Evolutionary conservation across 1,140 invertebrate genomes (phyloP), one percentile per base, ranked within the genome.

Genomic region (Drosophila nebulosa): DNA sequence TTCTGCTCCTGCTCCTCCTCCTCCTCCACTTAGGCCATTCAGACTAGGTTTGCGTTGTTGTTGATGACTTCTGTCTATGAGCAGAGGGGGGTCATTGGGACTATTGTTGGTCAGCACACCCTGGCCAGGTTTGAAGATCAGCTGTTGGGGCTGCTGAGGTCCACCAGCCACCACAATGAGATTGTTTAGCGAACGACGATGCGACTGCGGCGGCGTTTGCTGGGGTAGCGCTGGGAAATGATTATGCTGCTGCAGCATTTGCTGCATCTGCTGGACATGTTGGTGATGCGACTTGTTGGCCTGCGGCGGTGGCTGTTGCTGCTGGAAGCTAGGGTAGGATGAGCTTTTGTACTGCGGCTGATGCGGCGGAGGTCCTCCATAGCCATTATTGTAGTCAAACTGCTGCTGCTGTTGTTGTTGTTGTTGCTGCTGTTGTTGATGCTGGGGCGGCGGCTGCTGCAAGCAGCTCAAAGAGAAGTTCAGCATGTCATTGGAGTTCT

Each of bases 151-250:
- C 57, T 91, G 91, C 56, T 91, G 91, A 7, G 84, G 85, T 35
- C 79, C 86, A 32, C 74, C 90, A 27, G 84, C 73, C 7, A 91
- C 86, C 30, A 91, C 76, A 57, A 92, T 91, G 5, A 92, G 72
- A 77, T 90, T 91, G 51, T 90, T 91, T 1, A 91, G 68, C 27
- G 90, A 91, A 9, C 91, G 88, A 14, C 90, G 74, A 69, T 91
- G 84, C 74, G 92, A 74, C 50, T 90, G 79, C 30, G 81, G 76
- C 55, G 89, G 74, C 58, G 78, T 81, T 62, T 90, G 78, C 67
- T 91, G 91, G 56, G 83, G 92, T 55, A 90, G 58, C 12, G 93
- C 92, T 63, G 94, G 93, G 72, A 91, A 92, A 18, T 90, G 89
- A 10, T 79, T 92, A 90, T 90, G 85, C 27, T 90, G 86, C 46